phyloP scores from a whole-genome alignment of 2,888 invertebrate genomes.

The Drosophila borealis region DNA sequence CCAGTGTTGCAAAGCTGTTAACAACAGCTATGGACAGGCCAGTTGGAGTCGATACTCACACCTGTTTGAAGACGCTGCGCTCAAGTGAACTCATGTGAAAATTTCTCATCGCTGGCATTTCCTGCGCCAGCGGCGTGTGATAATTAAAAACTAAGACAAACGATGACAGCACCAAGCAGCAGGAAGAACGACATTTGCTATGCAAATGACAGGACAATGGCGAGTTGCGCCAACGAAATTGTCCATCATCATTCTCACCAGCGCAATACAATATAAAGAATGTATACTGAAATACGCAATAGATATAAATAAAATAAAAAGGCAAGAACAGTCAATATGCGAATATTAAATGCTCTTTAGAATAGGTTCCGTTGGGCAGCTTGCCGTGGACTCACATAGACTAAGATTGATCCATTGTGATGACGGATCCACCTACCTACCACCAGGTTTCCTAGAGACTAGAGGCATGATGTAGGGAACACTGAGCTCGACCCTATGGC shows the following conservation, averaged over 20 bases:
- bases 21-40: no score
- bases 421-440: no score
- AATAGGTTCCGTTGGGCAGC: no score
- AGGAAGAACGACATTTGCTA: slow-evolving; percentile 72
- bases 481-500: no score
- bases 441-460: no score
- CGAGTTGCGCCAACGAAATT: slow-evolving; percentile 53
- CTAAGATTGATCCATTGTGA: no score
- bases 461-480: no score
- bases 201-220: slow-evolving; percentile 84
- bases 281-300: slow-evolving; percentile 42
- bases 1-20: slow-evolving; percentile 30
- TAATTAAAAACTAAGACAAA: slow-evolving; percentile 80
- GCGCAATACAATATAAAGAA: slow-evolving; percentile 41
- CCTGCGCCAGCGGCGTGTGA: slow-evolving; percentile 53
- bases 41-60: slow-evolving; percentile 13
- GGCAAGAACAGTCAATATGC: not conserved
- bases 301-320: slow-evolving; percentile 29
- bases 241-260: slow-evolving; percentile 68
- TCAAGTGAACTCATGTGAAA: slow-evolving; percentile 83
- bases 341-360: slow-evolving; percentile 13
- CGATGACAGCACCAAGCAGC: slow-evolving; percentile 55
- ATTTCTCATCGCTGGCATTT: slow-evolving; percentile 60
- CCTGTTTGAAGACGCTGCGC: slow-evolving; percentile 54
- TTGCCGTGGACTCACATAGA: no score